Evolutionary conservation across 2,113 vertebrate genomes (phyloP), one percentile per base, ranked within the genome.

Genomic region (Peromyscus leucopus): DNA sequence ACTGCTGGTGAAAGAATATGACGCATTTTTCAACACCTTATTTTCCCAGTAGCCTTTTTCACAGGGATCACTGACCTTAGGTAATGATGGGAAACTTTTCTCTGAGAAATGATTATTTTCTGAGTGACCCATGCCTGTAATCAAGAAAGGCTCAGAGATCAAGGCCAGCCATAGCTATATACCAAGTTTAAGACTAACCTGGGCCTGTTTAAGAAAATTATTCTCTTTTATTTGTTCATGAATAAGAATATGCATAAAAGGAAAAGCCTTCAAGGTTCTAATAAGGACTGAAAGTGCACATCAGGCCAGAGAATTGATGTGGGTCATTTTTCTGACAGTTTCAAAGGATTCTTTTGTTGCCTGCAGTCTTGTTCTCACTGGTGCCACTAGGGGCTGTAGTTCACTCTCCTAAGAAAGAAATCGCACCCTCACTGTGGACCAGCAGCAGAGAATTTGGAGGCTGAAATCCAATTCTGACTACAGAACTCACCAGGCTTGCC

Each of bases 361-460:
- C 24, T 85, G 16, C 15, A 6, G 91, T 96, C 96, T 96, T 97
- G 33, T 98, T 97, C 90, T 33, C 55, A 1, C 12, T 9, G 91
- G 48, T 93, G 42, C 98, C 98, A 96, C 98, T 98, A 98, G 98
- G 98, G 98, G 98, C 92, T 98, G 96, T 96, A 57, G 48, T 80
- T 97, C 69, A 61, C 98, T 96, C 97, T 75, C 9, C 1, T 85
- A 85, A 84, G 71, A 93, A 85, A 84, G 71, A 93, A 97, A 63
- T 4, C 0, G 9, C 55, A 0, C 4, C 21, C 12, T 15, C 2
- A 1, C 0, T 15, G 31, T 42, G 2, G 51, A 39, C 48, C 85
- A 85, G 0, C 55, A 15, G 57, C 48, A 22, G 13, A 75, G 85
- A 42, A 89, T 67, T 74, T 22, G 4, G 55, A 42, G 48, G 21